Conservation (phyloP, 2,797 vertebrate species). For the Mus caroli region DNA sequence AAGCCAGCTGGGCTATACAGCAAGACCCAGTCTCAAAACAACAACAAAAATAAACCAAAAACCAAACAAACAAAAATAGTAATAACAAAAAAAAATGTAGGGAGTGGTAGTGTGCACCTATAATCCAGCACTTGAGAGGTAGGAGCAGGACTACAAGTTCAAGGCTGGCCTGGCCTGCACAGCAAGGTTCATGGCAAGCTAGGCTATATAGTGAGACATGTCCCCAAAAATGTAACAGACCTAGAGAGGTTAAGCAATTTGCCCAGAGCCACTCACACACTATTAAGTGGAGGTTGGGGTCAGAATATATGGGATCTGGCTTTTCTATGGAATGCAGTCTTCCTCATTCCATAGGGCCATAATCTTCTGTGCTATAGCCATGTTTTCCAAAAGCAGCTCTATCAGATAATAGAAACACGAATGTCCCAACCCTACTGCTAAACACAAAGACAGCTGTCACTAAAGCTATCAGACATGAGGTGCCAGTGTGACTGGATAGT, state of each 20-base stretch:
- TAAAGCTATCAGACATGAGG: neutral
- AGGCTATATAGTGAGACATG: neutral
- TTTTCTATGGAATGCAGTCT: neutral
- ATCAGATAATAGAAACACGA: neutral
- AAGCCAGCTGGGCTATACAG: neutral
- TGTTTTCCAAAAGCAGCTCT: neutral
- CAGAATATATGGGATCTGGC: neutral
- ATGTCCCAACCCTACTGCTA: neutral
- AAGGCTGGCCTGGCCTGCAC: neutral
- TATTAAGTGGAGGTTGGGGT: neutral
- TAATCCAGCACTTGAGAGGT: neutral
- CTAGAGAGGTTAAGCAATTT: neutral
- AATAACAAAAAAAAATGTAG: neutral
- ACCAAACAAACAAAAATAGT: neutral
- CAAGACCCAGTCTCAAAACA: neutral
- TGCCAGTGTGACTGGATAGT: neutral
- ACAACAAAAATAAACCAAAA: neutral
- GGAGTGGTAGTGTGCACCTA: neutral
- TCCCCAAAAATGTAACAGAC: neutral
- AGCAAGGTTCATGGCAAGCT: neutral
- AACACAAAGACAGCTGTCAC: slow-evolving; percentile 6
- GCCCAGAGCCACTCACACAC: neutral
- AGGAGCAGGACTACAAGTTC: neutral
- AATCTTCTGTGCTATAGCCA: neutral
- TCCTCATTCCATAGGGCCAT: neutral